Conservation (phyloP, 2,888 invertebrate species). For the Mythimna impura region DNA sequence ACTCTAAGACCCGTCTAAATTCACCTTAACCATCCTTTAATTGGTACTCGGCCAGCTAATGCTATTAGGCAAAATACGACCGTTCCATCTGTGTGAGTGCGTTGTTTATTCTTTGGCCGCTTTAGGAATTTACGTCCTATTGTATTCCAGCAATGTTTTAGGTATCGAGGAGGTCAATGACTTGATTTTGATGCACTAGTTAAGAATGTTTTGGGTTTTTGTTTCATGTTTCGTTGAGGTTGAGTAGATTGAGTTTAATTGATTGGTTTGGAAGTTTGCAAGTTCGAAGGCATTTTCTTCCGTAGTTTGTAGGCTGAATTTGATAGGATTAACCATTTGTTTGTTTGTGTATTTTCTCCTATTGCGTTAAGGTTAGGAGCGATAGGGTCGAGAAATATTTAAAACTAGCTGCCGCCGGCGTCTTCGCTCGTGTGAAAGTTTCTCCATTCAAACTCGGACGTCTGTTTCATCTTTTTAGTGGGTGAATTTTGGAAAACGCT, state of each 20-base stretch:
- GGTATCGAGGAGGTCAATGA: conserved; percentile 70
- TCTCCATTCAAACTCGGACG: no score
- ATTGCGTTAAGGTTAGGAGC: no score
- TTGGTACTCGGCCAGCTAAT: conserved; percentile 51
- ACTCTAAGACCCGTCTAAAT: conserved; percentile 17
- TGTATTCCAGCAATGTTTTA: conserved; percentile 72
- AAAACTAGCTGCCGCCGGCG: no score
- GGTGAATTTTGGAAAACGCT: no score
- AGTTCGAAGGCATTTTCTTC: not conserved
- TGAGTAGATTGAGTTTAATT: not conserved
- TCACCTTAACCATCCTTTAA: conserved; percentile 45
- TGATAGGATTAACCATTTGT: no score
- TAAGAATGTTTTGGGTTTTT: conserved; percentile 36
- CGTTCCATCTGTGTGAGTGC: conserved; percentile 64
- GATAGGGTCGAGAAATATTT: no score
- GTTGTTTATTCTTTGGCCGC: conserved; percentile 75
- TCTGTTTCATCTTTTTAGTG: no score
- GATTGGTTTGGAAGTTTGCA: not conserved
- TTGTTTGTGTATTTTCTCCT: no score
- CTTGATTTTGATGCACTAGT: conserved; percentile 66
- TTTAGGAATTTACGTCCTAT: conserved; percentile 78
- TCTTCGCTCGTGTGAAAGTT: no score
- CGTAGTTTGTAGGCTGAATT: not conserved
- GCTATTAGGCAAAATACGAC: conserved; percentile 71
- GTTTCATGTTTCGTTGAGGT: conserved; percentile 5